Conservation (phyloP, 1,140 invertebrate genomes). For the Drosophila sechellia region DNA sequence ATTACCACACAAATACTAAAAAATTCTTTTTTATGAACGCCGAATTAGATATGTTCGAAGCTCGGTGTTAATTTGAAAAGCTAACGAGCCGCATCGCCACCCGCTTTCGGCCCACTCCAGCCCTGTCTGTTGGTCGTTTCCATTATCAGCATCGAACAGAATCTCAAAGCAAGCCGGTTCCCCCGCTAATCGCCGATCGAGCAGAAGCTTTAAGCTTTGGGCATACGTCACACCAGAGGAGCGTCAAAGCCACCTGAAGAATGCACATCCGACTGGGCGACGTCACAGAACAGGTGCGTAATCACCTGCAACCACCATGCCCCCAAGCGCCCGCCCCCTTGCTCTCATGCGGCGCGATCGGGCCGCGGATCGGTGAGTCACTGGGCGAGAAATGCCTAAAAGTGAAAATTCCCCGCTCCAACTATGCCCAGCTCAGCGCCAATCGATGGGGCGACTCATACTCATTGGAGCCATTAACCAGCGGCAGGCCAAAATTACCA, state of each 20-base stretch:
- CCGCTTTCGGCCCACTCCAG: constrained; percentile 10
- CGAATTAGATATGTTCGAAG: constrained; percentile 9
- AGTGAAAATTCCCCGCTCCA: constrained; percentile 34
- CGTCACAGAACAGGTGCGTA: constrained; percentile 46
- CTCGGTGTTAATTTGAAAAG: constrained; percentile 42
- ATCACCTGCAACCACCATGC: constrained; percentile 6
- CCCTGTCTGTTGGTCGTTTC: constrained; percentile 22
- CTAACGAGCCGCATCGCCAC: constrained; percentile 49
- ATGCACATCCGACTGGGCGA: constrained; percentile 26
- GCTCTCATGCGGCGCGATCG: not conserved
- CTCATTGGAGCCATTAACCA: constrained; percentile 16
- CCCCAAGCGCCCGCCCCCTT: not conserved
- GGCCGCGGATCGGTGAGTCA: constrained; percentile 15
- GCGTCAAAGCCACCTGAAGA: constrained; percentile 10
- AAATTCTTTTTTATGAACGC: constrained; percentile 13
- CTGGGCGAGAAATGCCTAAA: constrained; percentile 19
- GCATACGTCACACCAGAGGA: constrained; percentile 22
- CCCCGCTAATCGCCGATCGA: too few species aligned
- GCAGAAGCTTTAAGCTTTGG: constrained; percentile 40
- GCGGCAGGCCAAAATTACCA: constrained; percentile 25
- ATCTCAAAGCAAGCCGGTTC: constrained; percentile 40
- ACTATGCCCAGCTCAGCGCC: not conserved
- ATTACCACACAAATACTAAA: constrained; percentile 54
- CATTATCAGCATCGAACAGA: constrained; percentile 49
- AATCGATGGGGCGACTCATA: constrained; percentile 15